These are phyloP conservation scores for Malacoctenus gilli DNA, from an alignment of 2,797 vertebrate genomes.

Conservation along the genomic window DNA sequence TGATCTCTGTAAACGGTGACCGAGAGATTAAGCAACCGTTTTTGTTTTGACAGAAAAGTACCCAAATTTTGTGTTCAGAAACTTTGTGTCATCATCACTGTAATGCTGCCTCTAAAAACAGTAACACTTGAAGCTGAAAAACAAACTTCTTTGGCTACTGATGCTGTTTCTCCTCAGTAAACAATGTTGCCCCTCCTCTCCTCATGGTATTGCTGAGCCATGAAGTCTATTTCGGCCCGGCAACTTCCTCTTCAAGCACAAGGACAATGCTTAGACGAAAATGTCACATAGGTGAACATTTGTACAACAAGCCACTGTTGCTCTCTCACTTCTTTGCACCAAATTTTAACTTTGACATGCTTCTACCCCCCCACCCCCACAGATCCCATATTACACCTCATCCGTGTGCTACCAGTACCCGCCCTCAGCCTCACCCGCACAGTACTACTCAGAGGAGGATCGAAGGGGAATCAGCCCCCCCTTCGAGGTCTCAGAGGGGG, in stretches of 20 bases:
- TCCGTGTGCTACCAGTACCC: constrained; percentile 82
- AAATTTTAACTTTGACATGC: neutral
- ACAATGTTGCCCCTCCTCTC: too few species aligned
- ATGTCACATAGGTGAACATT: constrained; percentile 20
- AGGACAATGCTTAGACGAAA: constrained; percentile 58
- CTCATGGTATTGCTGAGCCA: constrained; percentile 30
- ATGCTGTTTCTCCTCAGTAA: too few species aligned
- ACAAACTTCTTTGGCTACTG: too few species aligned
- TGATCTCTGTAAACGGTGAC: too few species aligned
- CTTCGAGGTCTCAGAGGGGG: constrained; percentile 92
- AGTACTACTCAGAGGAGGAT: constrained; percentile 92
- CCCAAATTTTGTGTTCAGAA: too few species aligned
- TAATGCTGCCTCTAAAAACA: constrained; percentile 4
- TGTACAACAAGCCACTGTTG: constrained; percentile 19
- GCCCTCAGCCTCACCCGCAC: constrained; percentile 74
- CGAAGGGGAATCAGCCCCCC: constrained; percentile 83
- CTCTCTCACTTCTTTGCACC: neutral
- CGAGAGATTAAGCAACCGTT: too few species aligned
- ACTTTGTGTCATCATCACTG: neutral
- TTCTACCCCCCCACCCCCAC: constrained; percentile 47
- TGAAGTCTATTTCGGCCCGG: constrained; percentile 58
- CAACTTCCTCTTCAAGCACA: constrained; percentile 79
- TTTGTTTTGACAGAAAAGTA: too few species aligned
- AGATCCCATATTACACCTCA: constrained; percentile 88
- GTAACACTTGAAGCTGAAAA: neutral